Base-by-base conservation (phyloP, 2,888 invertebrate species). In the Watsonalla cultraria region DNA sequence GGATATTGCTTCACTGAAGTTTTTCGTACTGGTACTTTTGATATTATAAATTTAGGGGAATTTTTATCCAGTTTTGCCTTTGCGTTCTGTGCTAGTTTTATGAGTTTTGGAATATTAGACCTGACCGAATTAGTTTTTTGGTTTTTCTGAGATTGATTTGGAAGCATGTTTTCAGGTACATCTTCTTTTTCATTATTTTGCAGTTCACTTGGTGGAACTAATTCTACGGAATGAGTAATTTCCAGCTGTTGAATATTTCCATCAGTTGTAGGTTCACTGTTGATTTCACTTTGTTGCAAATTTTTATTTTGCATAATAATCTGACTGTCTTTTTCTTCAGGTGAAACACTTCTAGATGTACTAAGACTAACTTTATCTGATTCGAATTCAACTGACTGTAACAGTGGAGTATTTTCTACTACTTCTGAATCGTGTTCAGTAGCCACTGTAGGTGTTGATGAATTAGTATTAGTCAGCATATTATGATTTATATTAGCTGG, bases 51-150 rank as follows among this genome's bases (percentile, higher is more conserved):
- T 74, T 88, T 90, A 13, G 84, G 73, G 39, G 74, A 57, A 49
- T 69, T 72, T 74, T 86, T 91, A 52, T 87, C 86, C 42, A 57
- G 61, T 70, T 84, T 87, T 48, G 76, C 62, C 65, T 86, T 89
- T 56, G 70, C 80, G 57, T 62, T 80, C 52, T 78, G 74, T 9
- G 76, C 57, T 6, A 73, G 62, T 75, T 78, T 88, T 11, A 89
- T 70, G 9, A 82, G 77, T 70, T 90, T 89, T 47, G 90, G 90
- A 65, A 90, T 90, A 63, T 79, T 88, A 8, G 90, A 90, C 69
- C 85, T 90, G 33, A 57, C 37, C 5, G 14, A 9, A 49, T 37
- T 57, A 58, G 37, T 57, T 49, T 56, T 65, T 54, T 55, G 68
- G 45, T 42, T 65, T 58, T 51, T 60, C 37, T 53, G 62, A 52